phyloP scores from a whole-genome alignment of 2,888 invertebrate species.

The Agrotis exclamationis region DNA sequence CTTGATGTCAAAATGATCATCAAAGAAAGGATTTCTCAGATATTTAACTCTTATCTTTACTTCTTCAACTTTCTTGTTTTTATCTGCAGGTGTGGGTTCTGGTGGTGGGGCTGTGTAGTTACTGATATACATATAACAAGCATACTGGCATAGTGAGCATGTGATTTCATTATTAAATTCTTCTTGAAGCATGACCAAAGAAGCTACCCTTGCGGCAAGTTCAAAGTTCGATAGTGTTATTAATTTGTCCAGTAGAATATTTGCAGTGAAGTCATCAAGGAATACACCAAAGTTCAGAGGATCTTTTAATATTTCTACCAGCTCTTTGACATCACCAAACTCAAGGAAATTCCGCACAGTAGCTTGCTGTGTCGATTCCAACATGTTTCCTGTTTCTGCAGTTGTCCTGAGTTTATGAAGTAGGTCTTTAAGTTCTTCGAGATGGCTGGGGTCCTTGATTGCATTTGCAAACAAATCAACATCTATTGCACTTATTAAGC shows the following conservation, averaged over 20 bases:
- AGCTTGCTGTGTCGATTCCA: conserved; percentile 96
- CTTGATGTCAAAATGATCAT: conserved; percentile 97
- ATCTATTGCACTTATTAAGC: conserved; percentile 94
- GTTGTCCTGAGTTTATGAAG: conserved; percentile 94
- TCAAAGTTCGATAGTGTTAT: conserved; percentile 93
- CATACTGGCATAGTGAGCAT: conserved; percentile 93
- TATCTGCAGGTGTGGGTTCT: conserved; percentile 65
- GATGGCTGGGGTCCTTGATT: conserved; percentile 88
- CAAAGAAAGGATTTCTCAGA: conserved; percentile 95
- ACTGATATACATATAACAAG: conserved; percentile 94
- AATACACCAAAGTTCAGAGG: conserved; percentile 97
- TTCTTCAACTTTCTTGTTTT: conserved; percentile 90
- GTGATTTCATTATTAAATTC: conserved; percentile 94
- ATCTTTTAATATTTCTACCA: conserved; percentile 94
- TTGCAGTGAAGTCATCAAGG: conserved; percentile 95
- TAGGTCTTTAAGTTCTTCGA: conserved; percentile 94
- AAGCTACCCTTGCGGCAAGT: conserved; percentile 94
- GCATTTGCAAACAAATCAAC: conserved; percentile 96
- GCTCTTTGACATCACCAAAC: conserved; percentile 90
- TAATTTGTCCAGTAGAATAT: conserved; percentile 95
- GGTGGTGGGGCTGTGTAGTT: conserved; percentile 69
- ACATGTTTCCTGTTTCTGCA: conserved; percentile 93
- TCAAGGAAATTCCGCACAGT: conserved; percentile 92
- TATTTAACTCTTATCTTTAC: conserved; percentile 95
- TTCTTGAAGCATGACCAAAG: conserved; percentile 97